Percentiles rank a stretch among this genome's conserved stretches.
phyloP scores from a whole-genome alignment of 2,113 vertebrate genomes.

The Forbesichthys agassizii region DNA sequence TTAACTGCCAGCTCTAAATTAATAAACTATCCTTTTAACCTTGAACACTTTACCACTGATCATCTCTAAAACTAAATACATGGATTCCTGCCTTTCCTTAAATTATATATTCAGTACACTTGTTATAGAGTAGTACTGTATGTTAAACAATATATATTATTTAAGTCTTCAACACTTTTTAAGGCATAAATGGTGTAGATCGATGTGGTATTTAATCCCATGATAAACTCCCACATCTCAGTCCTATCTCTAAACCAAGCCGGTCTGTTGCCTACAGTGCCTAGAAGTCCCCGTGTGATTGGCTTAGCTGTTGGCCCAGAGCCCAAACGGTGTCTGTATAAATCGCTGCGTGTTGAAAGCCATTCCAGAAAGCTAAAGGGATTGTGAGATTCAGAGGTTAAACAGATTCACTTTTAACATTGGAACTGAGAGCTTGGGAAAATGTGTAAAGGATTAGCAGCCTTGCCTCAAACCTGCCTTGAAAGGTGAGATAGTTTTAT shows the following conservation, averaged over 20 bases:
- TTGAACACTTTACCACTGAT: too few species aligned
- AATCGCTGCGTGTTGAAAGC: constrained; percentile 55
- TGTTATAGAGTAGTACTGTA: too few species aligned
- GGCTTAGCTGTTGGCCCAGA: constrained; percentile 68
- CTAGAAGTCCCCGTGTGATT: constrained; percentile 71
- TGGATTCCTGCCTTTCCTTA: too few species aligned
- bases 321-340: constrained; percentile 72
- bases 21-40: too few species aligned
- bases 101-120: neutral
- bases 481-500: constrained; percentile 68
- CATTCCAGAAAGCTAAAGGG: constrained; percentile 60
- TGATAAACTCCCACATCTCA: neutral
- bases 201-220: constrained; percentile 40
- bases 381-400: constrained; percentile 27
- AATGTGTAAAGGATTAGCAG: constrained; percentile 84
- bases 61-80: too few species aligned
- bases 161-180: too few species aligned
- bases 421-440: constrained; percentile 44
- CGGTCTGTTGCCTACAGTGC: constrained; percentile 24
- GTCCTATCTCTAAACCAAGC: constrained; percentile 30
- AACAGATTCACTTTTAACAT: constrained; percentile 8
- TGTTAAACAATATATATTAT: too few species aligned
- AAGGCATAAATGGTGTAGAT: neutral
- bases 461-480: constrained; percentile 78
- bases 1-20: too few species aligned